Evolutionary conservation across 2,888 invertebrate genomes (phyloP), one percentile per base, ranked within the genome.

Genomic region (Monopis laevigella): DNA sequence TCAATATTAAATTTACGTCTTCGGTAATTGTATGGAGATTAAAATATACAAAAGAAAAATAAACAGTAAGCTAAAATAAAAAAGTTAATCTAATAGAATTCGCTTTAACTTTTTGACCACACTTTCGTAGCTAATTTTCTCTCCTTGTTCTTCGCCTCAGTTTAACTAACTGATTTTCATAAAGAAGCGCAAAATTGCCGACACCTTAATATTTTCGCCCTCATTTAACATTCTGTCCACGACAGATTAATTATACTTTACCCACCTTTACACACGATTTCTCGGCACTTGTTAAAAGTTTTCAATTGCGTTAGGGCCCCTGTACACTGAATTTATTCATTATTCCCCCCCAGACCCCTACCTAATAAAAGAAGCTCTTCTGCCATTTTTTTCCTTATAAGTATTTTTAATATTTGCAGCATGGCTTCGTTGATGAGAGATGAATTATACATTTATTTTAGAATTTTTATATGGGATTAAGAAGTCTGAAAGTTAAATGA

Each of bases 251-350:
- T 77, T 30, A 17, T 78, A 77, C 63, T 53, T 57, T 61, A 59
- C 64, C 69, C 67, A 78, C 78, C 77, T 80, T 78, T 67, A 72
- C 80, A 77, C 74, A 70, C 77, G 78, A 75, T 77, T 78, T 75
- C 73, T 64, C 67, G 65, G 67, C 75, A 77, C 78, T 80, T 77
- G 78, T 78, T 77, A 77, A 78, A 80, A 78, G 74, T 78, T 80
- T 78, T 78, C 80, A 78, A 80, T 80, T 78, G 77, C 77, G 70
- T 78, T 77, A 78, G 59, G 65, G 62, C 65, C 56, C 66, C 67
- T 70, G 65, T 39, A 74, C 66, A 65, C 65, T 64, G 72, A 78
- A 78, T 78, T 80, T 80, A 80, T 80, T 80, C 78, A 75, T 78
- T 77, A 68, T 68, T 71, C 47, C 61, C 58, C 59, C 58, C 60